Evolutionary conservation across 2,888 invertebrate species (phyloP), one percentile per base, ranked within the genome.

Genomic region (Phengaris alcon): DNA sequence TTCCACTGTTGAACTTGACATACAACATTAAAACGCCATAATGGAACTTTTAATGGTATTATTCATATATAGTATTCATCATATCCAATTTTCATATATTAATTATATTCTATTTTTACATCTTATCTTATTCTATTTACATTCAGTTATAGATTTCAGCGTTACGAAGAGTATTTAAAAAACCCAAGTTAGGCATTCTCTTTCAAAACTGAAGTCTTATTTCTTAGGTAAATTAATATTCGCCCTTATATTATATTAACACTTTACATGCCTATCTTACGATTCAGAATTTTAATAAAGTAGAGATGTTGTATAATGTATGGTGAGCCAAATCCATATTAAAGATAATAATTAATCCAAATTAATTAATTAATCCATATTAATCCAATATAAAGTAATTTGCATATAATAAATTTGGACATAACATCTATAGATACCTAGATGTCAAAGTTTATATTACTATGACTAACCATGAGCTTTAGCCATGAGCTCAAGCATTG

Each of bases 1-100:
- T 72, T 70, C 69, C 44, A 52, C 64, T 35, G 44, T 75, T 75
- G 59, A 75, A 76, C 76, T 76, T 73, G 74, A 52, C 55, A 69
- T 44, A 59, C 48, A 22, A 15, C 51, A 22, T 51, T 15, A 70
- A 15, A 15, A 6, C 48, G 22, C 15, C 52, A 73, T 70, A 74
- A 73, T 75, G 15, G 69, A 55, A 46, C 48, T n/a, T 55, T 52
- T 15, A 74, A 64, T 48, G 48, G n/a, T 52, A 74, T 74, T 68
- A 48, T n/a, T n/a, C n/a, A n/a, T n/a, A n/a, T n/a, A n/a, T 6
- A 48, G 12, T 15, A 9, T 57, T 12, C 6, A 6, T 15, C 44
- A 55, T 44, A 10, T 2, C 15, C n/a, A 9, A 15, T 55, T 44
- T 6, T n/a, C 55, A 12, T 48, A 15, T 51, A 15, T 74, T 74